A percentile compares a stretch with the other conserved stretches of the same genome.
Conservation (phyloP, 2,888 invertebrate genomes). For the Unio delphinus region DNA sequence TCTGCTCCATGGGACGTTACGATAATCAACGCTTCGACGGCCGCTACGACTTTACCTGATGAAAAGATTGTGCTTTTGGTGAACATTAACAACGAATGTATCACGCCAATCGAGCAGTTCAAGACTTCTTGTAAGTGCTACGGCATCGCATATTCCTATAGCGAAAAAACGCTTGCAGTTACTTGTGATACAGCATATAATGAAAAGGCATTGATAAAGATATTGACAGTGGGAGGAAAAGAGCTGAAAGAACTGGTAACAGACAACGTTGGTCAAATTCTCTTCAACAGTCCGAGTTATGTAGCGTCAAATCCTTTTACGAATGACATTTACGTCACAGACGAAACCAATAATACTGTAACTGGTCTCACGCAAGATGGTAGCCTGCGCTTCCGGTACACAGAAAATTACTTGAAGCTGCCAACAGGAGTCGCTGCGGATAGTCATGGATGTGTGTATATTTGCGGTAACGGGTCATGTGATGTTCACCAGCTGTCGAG, state of each 20-base stretch:
- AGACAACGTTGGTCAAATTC: constrained; percentile 21
- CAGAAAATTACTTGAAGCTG: constrained; percentile 24
- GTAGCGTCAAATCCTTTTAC: constrained; percentile 35
- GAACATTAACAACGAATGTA: constrained; percentile 25
- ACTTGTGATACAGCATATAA: constrained; percentile 30
- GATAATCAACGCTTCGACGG: constrained; percentile 33
- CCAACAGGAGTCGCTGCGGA: constrained; percentile 35
- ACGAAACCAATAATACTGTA: constrained; percentile 32
- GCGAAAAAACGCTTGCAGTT: constrained; percentile 25
- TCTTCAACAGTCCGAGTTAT: constrained; percentile 28
- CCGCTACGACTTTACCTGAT: constrained; percentile 31
- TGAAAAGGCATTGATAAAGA: constrained; percentile 26
- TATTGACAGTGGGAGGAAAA: constrained; percentile 23
- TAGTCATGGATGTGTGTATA: constrained; percentile 37
- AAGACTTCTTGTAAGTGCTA: constrained; percentile 31
- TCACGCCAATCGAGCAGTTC: constrained; percentile 36
- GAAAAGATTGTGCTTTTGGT: constrained; percentile 36
- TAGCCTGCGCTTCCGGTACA: constrained; percentile 23
- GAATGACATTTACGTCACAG: constrained; percentile 34
- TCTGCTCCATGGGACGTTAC: constrained; percentile 38
- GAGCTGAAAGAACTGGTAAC: constrained; percentile 26
- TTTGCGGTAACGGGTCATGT: constrained; percentile 39
- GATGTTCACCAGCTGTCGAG: constrained; percentile 33
- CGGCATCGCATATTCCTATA: constrained; percentile 35
- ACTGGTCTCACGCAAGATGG: constrained; percentile 33